These are phyloP conservation scores for Porites rus DNA, from an alignment of 92 coral and sea anemone species.

Conservation along the genomic window DNA sequence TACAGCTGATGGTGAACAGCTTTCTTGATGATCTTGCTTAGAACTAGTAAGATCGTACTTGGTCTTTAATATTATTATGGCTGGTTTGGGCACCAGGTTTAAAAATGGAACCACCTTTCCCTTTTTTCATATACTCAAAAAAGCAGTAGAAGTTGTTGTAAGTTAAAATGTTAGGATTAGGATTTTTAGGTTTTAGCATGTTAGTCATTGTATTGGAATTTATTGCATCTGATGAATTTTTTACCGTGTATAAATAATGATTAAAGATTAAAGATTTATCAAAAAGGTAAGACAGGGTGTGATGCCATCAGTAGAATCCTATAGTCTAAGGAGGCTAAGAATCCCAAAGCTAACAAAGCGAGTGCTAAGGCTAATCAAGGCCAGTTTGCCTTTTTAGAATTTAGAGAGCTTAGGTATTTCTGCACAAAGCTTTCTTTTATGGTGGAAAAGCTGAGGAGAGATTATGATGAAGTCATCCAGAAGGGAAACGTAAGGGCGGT, in stretches of 20 bases:
- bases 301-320: constrained; percentile 31
- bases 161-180: no score
- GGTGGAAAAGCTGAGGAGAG: constrained; percentile 10
- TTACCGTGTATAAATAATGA: no score
- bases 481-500: no score
- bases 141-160: constrained; percentile 16
- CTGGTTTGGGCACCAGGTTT: constrained; percentile 23
- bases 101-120: constrained; percentile 55
- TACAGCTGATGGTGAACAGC: constrained; percentile 47
- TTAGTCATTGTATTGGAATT: no score
- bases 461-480: not conserved
- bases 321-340: no score
- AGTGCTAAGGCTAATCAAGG: constrained; percentile 17
- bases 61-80: constrained; percentile 31
- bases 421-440: constrained; percentile 15
- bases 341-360: constrained; percentile 5
- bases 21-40: constrained; percentile 11
- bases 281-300: not conserved
- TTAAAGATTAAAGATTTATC: constrained; percentile 19
- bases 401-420: constrained; percentile 26
- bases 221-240: no score
- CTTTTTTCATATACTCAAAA: constrained; percentile 37
- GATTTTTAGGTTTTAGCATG: no score
- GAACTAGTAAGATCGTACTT: constrained; percentile 36
- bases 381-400: constrained; percentile 39